Evolutionary conservation across 1,140 invertebrate species (phyloP).

Genomic region (Ericerus pela): DNA sequence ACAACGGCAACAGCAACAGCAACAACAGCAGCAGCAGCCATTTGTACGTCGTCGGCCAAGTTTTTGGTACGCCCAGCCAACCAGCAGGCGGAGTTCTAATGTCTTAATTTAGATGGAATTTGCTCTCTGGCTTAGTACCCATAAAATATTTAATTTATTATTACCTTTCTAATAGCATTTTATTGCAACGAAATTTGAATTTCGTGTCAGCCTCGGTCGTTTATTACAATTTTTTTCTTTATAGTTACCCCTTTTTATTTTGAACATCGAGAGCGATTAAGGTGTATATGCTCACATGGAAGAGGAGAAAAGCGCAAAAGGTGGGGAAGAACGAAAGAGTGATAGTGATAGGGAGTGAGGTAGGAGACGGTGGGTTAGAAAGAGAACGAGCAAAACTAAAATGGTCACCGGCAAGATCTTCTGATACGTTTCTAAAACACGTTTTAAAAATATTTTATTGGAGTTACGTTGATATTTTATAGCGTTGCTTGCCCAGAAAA

Average conservation of each 20-base stretch:
- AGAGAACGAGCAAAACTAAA: not conserved
- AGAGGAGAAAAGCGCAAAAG: not conserved
- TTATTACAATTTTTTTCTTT: constrained; percentile 5
- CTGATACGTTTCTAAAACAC: constrained; percentile 4
- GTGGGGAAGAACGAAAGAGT: too few species aligned
- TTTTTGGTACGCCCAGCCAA: constrained; percentile 1
- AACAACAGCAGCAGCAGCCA: not conserved
- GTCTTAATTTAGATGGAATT: constrained; percentile 11
- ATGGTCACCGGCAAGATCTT: not conserved
- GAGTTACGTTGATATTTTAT: constrained; percentile 1
- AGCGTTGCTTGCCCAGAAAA: not conserved
- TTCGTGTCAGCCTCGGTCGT: constrained; percentile 8
- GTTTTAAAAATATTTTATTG: not conserved
- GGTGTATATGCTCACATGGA: not conserved
- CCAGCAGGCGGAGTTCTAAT: constrained; percentile 7
- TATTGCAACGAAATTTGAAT: constrained; percentile 7
- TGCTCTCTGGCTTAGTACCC: not conserved
- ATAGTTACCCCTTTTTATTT: too few species aligned
- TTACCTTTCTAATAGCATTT: constrained; percentile 11
- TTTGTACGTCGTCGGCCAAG: constrained; percentile 1
- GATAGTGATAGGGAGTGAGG: too few species aligned
- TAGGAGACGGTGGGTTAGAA: too few species aligned
- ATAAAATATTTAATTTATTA: constrained; percentile 12
- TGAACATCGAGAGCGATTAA: not conserved
- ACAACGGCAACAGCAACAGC: not conserved